Conservation (phyloP, 2,888 invertebrate genomes). For the Catotricha subobsoleta region DNA sequence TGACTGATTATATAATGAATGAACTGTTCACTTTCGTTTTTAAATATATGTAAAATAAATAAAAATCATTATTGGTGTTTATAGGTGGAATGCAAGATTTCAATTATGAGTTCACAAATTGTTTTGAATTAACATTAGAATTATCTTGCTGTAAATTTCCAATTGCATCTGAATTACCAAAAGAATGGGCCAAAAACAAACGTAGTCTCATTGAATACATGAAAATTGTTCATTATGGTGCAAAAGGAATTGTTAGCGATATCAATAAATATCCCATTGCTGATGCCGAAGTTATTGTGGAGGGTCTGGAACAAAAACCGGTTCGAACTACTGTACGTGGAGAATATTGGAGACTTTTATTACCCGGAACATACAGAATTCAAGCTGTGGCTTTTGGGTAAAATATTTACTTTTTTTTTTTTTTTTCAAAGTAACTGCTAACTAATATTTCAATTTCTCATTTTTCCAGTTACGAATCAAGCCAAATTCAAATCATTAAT, state of each 20-base stretch:
- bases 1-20: background rate
- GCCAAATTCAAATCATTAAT: constrained; percentile 23
- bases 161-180: constrained; percentile 41
- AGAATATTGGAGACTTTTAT: constrained; percentile 84
- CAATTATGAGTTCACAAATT: constrained; percentile 88
- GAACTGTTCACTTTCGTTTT: background rate
- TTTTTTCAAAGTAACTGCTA: background rate
- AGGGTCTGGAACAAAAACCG: constrained; percentile 57
- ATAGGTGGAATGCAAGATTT: constrained; percentile 96
- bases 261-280: constrained; percentile 27
- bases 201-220: constrained; percentile 69
- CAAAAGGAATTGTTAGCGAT: constrained; percentile 33
- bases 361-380: constrained; percentile 71
- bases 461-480: constrained; percentile 35
- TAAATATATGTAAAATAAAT: constrained; percentile 2
- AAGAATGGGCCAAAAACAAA: constrained; percentile 74
- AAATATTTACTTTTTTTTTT: constrained; percentile 12
- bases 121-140: constrained; percentile 94
- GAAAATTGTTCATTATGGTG: constrained; percentile 59
- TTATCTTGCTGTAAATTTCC: constrained; percentile 94
- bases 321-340: constrained; percentile 63
- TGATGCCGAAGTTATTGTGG: constrained; percentile 57
- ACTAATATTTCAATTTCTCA: constrained; percentile 9
- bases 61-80: constrained; percentile 14
- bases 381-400: constrained; percentile 57